Percentiles rank a stretch among this genome's conserved stretches.
Evolutionary conservation across 2,888 invertebrate species (phyloP).

Genomic region (Nezara viridula): DNA sequence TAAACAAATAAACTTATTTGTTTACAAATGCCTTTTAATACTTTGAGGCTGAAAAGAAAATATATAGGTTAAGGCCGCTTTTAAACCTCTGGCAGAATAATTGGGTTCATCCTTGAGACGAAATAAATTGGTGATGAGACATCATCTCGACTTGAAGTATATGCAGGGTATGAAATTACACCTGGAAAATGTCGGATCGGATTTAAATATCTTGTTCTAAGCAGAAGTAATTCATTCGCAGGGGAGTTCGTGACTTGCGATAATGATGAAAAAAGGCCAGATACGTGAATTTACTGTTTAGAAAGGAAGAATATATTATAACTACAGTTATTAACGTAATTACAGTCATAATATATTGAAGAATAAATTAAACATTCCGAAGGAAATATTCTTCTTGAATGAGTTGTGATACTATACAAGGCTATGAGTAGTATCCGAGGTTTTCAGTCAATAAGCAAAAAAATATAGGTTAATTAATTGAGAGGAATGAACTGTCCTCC

Average conservation of each 20-base stretch:
- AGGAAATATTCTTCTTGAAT: not conserved
- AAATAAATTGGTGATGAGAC: not conserved
- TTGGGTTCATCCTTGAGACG: conserved; percentile 1
- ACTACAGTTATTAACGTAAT: not conserved
- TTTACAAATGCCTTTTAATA: no score
- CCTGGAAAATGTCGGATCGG: not conserved
- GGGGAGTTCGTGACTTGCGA: not conserved
- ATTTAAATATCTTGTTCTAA: not conserved
- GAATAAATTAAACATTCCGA: not conserved
- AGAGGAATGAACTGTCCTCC: no score
- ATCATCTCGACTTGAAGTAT: no score
- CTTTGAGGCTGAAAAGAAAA: not conserved
- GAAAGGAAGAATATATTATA: not conserved
- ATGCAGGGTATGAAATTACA: not conserved
- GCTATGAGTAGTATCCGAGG: not conserved
- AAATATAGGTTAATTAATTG: no score
- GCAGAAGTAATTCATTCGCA: not conserved
- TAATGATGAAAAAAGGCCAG: not conserved
- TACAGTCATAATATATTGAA: not conserved
- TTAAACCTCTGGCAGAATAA: not conserved
- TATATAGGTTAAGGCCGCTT: not conserved
- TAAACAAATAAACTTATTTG: no score
- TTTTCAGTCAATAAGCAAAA: no score
- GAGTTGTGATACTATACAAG: not conserved
- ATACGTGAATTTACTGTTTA: not conserved